Base-by-base conservation (phyloP, 1,140 invertebrate genomes). In the Magallana ariakensis region DNA sequence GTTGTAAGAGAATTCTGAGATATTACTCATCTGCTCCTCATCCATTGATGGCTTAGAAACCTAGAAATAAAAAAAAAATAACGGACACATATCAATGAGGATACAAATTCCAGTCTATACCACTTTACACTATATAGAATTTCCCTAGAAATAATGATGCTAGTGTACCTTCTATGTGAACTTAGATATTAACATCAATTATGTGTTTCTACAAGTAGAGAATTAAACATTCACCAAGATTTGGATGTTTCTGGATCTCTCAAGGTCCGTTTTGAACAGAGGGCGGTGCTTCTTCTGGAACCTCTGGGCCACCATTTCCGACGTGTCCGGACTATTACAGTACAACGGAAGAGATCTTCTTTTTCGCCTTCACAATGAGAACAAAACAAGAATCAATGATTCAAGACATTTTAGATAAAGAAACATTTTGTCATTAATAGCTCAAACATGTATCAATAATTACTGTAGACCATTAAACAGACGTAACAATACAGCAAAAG, bases 231-330 rank as follows among this genome's bases (percentile, higher is more conserved):
- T n/a, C 15, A 62, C 58, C 7, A 19, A 16, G 16, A 62, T 62
- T 62, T 16, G 16, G 11, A 62, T 7, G 58, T 62, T 19, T 16
- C 58, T 62, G 13, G 8, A 19, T 62, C 22, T 11, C 22, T 22
- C 19, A 13, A 75, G 13, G 22, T 75, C 66, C 10, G 66, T 19
- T 19, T 75, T 60, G 58, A 16, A 60, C 15, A 16, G 22, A 11
- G 66, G 66, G 33, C 66, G 66, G 22, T 75, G 66, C 66, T 75
- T 75, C 9, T 75, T 75, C 22, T 26, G 9, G 22, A 75, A 75
- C 10, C 66, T 75, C 22, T 26, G 19, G 66, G 33, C 22, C 66
- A 26, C 66, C 22, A 33, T 75, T 19, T 75, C 66, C 33, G 66
- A 33, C 22, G 66, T 33, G 66, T 75, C 22, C 22, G 22, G 66